These are phyloP conservation scores for Protobothrops mucrosquamatus DNA, from an alignment of 2,113 vertebrate species.

Conservation along the genomic window DNA sequence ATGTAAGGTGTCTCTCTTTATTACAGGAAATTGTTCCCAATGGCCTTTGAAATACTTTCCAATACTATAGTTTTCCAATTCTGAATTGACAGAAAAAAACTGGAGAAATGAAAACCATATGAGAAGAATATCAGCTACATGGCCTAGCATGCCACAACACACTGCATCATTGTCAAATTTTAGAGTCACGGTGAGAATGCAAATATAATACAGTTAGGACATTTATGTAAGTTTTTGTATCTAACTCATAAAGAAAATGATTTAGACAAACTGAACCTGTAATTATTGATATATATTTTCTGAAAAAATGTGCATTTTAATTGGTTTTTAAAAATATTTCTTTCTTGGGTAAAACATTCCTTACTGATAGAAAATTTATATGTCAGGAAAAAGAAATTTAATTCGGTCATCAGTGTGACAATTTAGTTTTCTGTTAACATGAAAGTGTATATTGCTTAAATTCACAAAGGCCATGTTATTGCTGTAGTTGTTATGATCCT, in stretches of 20 bases:
- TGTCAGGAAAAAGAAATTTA: not conserved
- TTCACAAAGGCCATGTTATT: not conserved
- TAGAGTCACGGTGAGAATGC: not conserved
- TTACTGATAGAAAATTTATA: not conserved
- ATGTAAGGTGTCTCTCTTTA: not conserved
- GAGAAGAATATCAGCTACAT: not conserved
- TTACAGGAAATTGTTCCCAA: not conserved
- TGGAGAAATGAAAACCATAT: not conserved
- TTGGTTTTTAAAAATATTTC: not conserved
- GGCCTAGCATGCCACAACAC: not conserved
- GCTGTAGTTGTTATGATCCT: not conserved
- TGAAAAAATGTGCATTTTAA: not conserved
- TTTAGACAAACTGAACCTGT: not conserved
- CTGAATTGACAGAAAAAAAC: conserved; percentile 3
- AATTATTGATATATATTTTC: not conserved
- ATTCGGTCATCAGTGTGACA: not conserved
- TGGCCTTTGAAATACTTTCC: not conserved
- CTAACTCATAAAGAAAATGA: not conserved
- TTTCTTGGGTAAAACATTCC: not conserved
- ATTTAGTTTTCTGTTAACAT: not conserved
- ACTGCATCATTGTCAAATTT: not conserved
- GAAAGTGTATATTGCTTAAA: not conserved
- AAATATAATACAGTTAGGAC: not conserved
- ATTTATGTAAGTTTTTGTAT: not conserved
- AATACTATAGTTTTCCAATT: not conserved